Conservation (phyloP, 2,888 invertebrate genomes). For the Sphinx pinastri region DNA sequence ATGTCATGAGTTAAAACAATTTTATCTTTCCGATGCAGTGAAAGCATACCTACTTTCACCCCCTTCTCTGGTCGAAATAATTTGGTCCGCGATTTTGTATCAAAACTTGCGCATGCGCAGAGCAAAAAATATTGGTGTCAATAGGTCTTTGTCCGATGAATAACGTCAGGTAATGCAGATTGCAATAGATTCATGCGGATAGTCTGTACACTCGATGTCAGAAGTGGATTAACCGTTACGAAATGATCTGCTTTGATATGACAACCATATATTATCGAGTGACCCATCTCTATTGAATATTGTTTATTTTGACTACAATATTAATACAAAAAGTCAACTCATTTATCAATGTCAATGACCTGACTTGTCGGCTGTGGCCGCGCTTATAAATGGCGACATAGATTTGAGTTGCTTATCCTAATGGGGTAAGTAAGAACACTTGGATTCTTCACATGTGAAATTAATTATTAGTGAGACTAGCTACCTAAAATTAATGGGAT, state of each 20-base stretch:
- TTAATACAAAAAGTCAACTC: background rate
- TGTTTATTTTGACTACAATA: slow-evolving; percentile 7
- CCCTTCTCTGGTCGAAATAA: slow-evolving; percentile 53
- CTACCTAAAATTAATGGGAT: background rate
- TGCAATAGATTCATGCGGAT: slow-evolving; percentile 39
- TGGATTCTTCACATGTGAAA: background rate
- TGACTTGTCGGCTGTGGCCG: background rate
- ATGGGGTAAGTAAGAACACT: background rate
- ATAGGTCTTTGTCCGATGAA: slow-evolving; percentile 65
- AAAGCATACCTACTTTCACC: slow-evolving; percentile 74
- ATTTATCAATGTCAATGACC: slow-evolving; percentile 7
- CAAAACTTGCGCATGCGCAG: slow-evolving; percentile 58
- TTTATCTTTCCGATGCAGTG: slow-evolving; percentile 61
- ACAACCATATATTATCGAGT: slow-evolving; percentile 30
- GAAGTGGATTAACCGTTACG: slow-evolving; percentile 44
- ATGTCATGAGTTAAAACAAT: slow-evolving; percentile 44
- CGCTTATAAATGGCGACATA: background rate
- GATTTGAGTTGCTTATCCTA: slow-evolving; percentile 12
- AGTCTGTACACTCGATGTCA: slow-evolving; percentile 41
- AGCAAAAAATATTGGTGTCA: slow-evolving; percentile 72
- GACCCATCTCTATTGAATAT: slow-evolving; percentile 28
- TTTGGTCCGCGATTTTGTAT: slow-evolving; percentile 71
- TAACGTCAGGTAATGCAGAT: slow-evolving; percentile 54
- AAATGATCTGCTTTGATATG: slow-evolving; percentile 33
- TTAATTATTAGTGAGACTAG: background rate